A percentile compares a stretch with the other conserved stretches of the same genome.
Conservation (phyloP, 1,140 invertebrate genomes). For the Papilio xuthus region DNA sequence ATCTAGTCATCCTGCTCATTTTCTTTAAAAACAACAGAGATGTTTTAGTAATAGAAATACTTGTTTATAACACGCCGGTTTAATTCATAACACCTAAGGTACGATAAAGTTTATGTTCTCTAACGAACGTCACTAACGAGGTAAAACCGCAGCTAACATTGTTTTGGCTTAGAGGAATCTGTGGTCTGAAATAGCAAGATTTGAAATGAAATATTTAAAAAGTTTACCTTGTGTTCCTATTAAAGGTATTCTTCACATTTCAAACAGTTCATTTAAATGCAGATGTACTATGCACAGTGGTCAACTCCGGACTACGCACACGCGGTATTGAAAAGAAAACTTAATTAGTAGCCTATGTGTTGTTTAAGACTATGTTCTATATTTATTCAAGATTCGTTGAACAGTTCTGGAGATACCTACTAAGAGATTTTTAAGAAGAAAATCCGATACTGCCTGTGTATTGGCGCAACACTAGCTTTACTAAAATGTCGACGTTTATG, state of each 20-base stretch:
- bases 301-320: too few species aligned
- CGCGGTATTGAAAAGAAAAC: too few species aligned
- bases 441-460: too few species aligned
- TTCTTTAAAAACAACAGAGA: not conserved
- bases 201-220: not conserved
- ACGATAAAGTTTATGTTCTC: not conserved
- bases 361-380: too few species aligned
- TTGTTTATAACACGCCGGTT: not conserved
- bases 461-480: too few species aligned
- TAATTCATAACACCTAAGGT: not conserved
- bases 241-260: not conserved
- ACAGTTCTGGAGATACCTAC: too few species aligned
- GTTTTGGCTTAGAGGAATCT: not conserved
- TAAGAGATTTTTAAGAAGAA: too few species aligned
- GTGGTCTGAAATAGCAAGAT: not conserved
- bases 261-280: not conserved
- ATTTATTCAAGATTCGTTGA: too few species aligned
- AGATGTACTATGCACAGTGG: not conserved
- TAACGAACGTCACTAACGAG: constrained; percentile 15
- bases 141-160: not conserved
- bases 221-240: not conserved
- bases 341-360: too few species aligned
- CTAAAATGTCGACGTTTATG: too few species aligned
- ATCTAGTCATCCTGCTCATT: not conserved
- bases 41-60: not conserved